Evolutionary conservation across 2,888 invertebrate species (phyloP).

Genomic region (Watsonalla binaria): DNA sequence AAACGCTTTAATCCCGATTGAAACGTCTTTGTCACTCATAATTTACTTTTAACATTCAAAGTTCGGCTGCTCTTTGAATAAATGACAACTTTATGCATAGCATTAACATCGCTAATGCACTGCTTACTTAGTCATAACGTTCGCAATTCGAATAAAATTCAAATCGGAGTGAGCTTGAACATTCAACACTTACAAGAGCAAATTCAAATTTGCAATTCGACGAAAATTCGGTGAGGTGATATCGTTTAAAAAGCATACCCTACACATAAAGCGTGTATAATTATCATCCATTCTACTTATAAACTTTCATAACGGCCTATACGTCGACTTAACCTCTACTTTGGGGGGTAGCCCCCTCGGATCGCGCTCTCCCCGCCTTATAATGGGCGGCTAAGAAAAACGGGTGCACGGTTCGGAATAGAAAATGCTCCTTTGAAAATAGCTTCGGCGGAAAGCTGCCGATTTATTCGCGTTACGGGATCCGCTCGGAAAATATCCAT

Average conservation of each 20-base stretch:
- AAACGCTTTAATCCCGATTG: not conserved
- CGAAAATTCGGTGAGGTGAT: conserved; percentile 58
- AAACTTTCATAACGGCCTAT: conserved; percentile 78
- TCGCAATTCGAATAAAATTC: not conserved
- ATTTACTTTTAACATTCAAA: not conserved
- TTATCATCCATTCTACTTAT: conserved; percentile 79
- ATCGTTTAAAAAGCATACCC: conserved; percentile 68
- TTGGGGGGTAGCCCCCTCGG: conserved; percentile 48
- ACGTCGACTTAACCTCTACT: conserved; percentile 77
- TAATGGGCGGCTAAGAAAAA: conserved; percentile 77
- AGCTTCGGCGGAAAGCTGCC: conserved; percentile 77
- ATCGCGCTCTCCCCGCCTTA: conserved; percentile 56
- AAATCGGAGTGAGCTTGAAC: too few species aligned
- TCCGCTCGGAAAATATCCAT: conserved; percentile 73
- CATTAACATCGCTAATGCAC: not conserved
- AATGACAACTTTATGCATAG: not conserved
- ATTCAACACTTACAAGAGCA: not conserved
- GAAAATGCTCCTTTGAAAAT: conserved; percentile 78
- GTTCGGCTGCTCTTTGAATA: not conserved
- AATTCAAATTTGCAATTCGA: conserved; percentile 45
- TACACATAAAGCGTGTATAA: conserved; percentile 71
- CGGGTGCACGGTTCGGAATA: conserved; percentile 76
- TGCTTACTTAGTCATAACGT: not conserved
- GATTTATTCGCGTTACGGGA: conserved; percentile 76
- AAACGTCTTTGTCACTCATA: not conserved